Conservation (phyloP, 2,888 invertebrate genomes). For the Drepanosiphum platanoidis region DNA sequence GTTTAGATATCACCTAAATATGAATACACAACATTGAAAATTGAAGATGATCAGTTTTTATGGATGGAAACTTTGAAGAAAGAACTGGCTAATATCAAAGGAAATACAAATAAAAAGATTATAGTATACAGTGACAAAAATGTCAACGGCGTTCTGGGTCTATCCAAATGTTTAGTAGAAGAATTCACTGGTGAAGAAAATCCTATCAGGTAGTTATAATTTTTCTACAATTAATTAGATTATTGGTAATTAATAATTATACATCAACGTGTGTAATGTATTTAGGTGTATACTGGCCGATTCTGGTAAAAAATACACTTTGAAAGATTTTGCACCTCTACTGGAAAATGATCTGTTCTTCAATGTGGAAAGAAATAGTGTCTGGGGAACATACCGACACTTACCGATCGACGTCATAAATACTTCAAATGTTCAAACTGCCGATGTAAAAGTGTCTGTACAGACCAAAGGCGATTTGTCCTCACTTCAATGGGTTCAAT, state of each 20-base stretch:
- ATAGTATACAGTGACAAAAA: conserved; percentile 40
- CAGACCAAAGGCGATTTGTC: conserved; percentile 30
- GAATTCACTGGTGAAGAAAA: conserved; percentile 43
- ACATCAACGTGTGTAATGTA: neutral
- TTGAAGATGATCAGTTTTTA: conserved; percentile 30
- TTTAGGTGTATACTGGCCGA: conserved; percentile 34
- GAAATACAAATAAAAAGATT: conserved; percentile 17
- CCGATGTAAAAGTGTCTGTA: conserved; percentile 37
- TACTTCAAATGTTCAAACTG: conserved; percentile 16
- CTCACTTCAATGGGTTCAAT: conserved; percentile 56
- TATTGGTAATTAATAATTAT: neutral
- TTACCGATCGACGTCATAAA: conserved; percentile 39
- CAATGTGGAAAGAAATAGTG: conserved; percentile 77
- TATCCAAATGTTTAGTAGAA: conserved; percentile 53
- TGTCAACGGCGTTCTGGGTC: conserved; percentile 45
- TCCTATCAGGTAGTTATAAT: conserved; percentile 36
- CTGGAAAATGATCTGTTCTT: conserved; percentile 79
- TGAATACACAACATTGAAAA: conserved; percentile 34
- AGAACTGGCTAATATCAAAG: neutral
- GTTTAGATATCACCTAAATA: conserved; percentile 32
- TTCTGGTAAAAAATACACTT: conserved; percentile 29
- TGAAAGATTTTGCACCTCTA: conserved; percentile 71
- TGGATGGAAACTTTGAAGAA: conserved; percentile 42
- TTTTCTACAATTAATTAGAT: neutral
- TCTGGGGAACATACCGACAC: conserved; percentile 72